Conservation (phyloP, 2,797 vertebrate genomes). For the Peromyscus eremicus region DNA sequence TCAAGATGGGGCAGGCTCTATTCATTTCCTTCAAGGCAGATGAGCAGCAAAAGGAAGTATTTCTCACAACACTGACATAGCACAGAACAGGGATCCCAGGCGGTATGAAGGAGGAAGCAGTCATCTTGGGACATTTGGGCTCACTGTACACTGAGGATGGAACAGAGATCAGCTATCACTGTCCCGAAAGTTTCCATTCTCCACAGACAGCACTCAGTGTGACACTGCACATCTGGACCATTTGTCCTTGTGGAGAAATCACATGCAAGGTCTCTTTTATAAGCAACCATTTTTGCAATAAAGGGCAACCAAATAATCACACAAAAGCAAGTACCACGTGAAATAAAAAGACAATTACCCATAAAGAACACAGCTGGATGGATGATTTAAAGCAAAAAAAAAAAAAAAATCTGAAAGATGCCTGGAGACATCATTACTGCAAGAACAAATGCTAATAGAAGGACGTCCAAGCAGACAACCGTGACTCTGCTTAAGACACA, state of each 20-base stretch:
- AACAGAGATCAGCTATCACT: background rate
- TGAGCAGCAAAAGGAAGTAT: background rate
- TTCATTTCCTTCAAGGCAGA: background rate
- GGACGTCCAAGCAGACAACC: slow-evolving; percentile 52
- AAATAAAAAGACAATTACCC: slow-evolving; percentile 55
- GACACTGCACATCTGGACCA: background rate
- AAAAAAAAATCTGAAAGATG: slow-evolving; percentile 37
- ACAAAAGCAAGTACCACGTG: slow-evolving; percentile 71
- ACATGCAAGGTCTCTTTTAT: slow-evolving; percentile 45
- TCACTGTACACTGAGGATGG: background rate
- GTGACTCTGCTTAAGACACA: slow-evolving; percentile 47
- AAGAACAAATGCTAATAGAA: slow-evolving; percentile 71
- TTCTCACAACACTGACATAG: background rate
- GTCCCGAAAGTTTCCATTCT: background rate
- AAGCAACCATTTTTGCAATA: slow-evolving; percentile 6
- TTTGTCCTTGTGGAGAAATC: slow-evolving; percentile 7
- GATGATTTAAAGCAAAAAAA: slow-evolving; percentile 42
- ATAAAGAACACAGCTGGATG: slow-evolving; percentile 60
- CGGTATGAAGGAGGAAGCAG: background rate
- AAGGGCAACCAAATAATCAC: slow-evolving; percentile 68
- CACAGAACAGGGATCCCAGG: no score
- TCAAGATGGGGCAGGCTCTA: background rate
- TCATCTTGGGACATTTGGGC: background rate
- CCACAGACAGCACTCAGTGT: background rate
- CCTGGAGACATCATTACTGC: slow-evolving; percentile 66